Base-by-base conservation (phyloP, 2,113 vertebrate genomes). In the Catharus bicknelli region DNA sequence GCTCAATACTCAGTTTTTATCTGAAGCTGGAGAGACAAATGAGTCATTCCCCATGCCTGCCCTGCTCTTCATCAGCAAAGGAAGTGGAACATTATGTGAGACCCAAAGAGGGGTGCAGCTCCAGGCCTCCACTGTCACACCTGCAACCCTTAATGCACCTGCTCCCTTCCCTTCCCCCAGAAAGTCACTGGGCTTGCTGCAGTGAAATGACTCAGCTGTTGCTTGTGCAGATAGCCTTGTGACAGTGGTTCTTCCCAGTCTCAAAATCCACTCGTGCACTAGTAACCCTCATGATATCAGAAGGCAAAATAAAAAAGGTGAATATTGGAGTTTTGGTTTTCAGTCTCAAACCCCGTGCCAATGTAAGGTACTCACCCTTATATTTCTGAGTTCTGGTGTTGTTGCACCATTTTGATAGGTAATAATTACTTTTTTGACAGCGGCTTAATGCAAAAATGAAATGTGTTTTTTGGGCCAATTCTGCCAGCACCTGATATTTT, bases 131-230 rank as follows among this genome's bases (percentile, higher is more conserved):
- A 13, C 11, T 43, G 20, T 38, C 54, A 63, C 38, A 51, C 25
- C 27, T 53, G 30, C 5, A 1, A 40, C 29, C 54, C 23, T 26
- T 12, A 9, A 1, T 1, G n/a, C 11, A 51, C 30, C 27, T 83
- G 84, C 34, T 29, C 47, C 0, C 0, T 66, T 51, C 38, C 45
- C 42, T 70, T 62, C 30, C 30, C 48, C 59, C 30, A 34, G 3
- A 25, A 64, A 54, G 47, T n/a, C 50, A 51, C 22, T 43, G 62
- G 54, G 36, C 68, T 83, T 69, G 68, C 73, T 74, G 94, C 84
- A 77, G 36, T n/a, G 38, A 73, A 86, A 89, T 81, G 76, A 66
- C 50, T 68, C 86, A 86, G 80, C 47, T 73, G 58, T 59, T 73
- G 54, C 63, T 73, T 2, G 1, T 69, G 43, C 20, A 34, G 54